Conservation (phyloP, 2,888 invertebrate genomes). For the Stenodera caucasica region DNA sequence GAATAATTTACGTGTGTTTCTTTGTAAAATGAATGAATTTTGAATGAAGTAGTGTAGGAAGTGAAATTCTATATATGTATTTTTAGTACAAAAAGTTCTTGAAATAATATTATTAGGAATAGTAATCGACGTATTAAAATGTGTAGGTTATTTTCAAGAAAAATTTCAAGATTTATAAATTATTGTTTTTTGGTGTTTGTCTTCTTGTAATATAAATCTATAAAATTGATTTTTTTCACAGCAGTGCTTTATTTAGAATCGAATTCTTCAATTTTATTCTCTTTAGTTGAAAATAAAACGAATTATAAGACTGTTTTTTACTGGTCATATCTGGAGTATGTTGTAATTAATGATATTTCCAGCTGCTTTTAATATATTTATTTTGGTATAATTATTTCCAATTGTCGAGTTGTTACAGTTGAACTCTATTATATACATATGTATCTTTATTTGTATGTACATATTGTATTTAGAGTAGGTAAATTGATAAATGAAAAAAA, state of each 20-base stretch:
- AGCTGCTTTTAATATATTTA: conserved; percentile 1
- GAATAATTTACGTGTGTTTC: background rate
- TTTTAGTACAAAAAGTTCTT: too few relatives aligned
- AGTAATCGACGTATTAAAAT: too few relatives aligned
- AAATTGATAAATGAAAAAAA: background rate
- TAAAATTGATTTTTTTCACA: too few relatives aligned
- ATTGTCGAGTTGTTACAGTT: background rate
- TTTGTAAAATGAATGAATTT: background rate
- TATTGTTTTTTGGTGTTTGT: too few relatives aligned
- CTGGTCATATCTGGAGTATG: background rate
- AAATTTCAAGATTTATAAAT: too few relatives aligned
- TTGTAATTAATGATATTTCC: background rate
- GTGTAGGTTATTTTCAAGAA: too few relatives aligned
- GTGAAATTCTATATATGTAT: background rate
- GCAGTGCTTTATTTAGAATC: too few relatives aligned
- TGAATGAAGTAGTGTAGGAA: background rate
- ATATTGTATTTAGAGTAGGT: background rate
- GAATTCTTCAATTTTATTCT: too few relatives aligned
- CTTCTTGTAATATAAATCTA: too few relatives aligned
- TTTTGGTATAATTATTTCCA: background rate
- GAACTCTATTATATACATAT: background rate
- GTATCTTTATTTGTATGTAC: background rate
- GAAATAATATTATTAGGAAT: too few relatives aligned
- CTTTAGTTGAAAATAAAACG: too few relatives aligned
- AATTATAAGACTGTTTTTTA: background rate